These are phyloP conservation scores for Sericinus montela DNA, from an alignment of 2,888 invertebrate genomes.

Conservation along the genomic window DNA sequence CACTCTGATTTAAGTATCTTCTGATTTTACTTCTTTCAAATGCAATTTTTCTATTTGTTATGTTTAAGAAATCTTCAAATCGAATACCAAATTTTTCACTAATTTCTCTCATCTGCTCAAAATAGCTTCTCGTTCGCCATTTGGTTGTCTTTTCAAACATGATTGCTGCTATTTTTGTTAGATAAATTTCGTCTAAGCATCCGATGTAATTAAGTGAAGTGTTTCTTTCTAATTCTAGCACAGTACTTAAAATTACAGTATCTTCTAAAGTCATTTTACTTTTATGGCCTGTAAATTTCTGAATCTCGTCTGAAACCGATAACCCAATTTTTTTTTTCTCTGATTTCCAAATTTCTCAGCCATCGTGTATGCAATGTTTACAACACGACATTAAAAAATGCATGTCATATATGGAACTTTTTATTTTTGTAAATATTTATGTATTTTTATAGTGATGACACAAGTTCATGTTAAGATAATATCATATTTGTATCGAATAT, in stretches of 20 bases:
- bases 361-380: no score
- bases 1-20: not conserved
- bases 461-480: no score
- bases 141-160: conserved; percentile 38
- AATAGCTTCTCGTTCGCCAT: conserved; percentile 32
- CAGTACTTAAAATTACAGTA: conserved; percentile 45
- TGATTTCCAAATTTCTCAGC: no score
- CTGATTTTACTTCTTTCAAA: conserved; percentile 14
- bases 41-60: conserved; percentile 6
- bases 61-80: not conserved
- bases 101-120: conserved; percentile 43
- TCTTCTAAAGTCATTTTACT: conserved; percentile 46
- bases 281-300: conserved; percentile 32
- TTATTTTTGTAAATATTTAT: no score
- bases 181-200: conserved; percentile 52
- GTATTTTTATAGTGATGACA: no score
- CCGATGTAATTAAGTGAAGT: conserved; percentile 40
- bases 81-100: conserved; percentile 25
- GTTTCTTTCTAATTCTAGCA: conserved; percentile 53
- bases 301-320: conserved; percentile 11
- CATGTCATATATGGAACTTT: no score
- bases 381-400: no score
- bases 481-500: no score
- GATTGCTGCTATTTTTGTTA: conserved; percentile 53
- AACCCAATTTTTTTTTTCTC: not conserved